Conservation (phyloP, 2,113 vertebrate genomes). For the Origma solitaria region DNA sequence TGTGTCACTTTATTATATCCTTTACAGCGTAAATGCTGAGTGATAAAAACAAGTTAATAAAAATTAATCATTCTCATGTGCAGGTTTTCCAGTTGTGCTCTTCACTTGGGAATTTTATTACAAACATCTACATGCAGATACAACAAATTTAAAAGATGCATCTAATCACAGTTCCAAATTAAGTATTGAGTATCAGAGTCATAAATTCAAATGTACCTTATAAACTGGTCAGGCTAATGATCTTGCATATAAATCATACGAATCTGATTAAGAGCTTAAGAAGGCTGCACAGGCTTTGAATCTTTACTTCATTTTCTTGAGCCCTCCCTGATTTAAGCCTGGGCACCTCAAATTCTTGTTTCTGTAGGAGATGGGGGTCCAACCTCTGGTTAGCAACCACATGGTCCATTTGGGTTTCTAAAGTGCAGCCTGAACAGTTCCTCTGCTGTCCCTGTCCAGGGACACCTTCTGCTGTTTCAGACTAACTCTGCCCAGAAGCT, state of each 20-base stretch:
- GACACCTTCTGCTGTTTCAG: neutral
- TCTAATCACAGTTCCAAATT: neutral
- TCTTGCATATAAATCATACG: neutral
- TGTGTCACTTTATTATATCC: neutral
- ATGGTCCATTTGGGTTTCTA: neutral
- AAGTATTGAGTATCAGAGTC: neutral
- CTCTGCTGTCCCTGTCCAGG: neutral
- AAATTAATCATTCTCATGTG: conserved; percentile 32
- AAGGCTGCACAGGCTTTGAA: neutral
- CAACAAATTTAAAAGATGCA: neutral
- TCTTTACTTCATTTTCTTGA: neutral
- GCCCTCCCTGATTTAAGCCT: neutral
- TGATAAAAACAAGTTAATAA: conserved; percentile 49
- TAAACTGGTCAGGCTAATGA: neutral
- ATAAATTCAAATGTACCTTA: neutral
- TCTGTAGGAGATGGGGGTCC: neutral
- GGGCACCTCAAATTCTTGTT: neutral
- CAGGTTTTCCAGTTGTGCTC: neutral
- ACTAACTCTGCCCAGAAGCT: neutral
- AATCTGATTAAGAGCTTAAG: neutral
- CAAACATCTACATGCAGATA: neutral
- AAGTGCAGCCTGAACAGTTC: rapidly evolving
- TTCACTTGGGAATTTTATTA: conserved; percentile 12
- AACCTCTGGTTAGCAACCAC: neutral
- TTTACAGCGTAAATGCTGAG: conserved; percentile 12